Conservation (phyloP, 2,888 invertebrate species). For the Brenthis hecate region DNA sequence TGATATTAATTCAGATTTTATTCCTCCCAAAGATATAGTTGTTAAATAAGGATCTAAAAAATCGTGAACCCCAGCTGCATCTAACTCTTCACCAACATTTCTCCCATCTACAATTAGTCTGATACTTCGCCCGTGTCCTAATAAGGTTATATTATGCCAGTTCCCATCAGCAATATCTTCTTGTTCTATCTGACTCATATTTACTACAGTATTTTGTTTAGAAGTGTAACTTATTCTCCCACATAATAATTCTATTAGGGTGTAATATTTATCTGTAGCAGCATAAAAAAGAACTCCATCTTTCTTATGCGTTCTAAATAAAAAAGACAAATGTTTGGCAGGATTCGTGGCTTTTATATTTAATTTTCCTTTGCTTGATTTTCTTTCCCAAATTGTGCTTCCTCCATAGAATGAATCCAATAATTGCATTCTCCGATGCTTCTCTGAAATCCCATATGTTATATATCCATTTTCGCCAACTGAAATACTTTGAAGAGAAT, state of each 20-base stretch:
- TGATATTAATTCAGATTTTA: constrained; percentile 84
- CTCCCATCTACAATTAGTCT: constrained; percentile 87
- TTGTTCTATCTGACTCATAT: constrained; percentile 88
- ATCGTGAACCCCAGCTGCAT: constrained; percentile 93
- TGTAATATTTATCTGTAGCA: constrained; percentile 93
- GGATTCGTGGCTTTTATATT: constrained; percentile 70
- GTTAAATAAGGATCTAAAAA: constrained; percentile 95
- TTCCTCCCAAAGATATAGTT: constrained; percentile 90
- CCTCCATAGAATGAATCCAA: constrained; percentile 90
- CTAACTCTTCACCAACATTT: constrained; percentile 91
- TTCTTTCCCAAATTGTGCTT: constrained; percentile 86
- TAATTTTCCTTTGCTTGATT: constrained; percentile 58
- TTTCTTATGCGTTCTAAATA: constrained; percentile 90
- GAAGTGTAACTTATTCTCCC: constrained; percentile 92
- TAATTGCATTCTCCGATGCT: constrained; percentile 92
- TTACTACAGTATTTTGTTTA: constrained; percentile 88
- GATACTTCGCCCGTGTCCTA: constrained; percentile 86
- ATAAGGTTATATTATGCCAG: constrained; percentile 94
- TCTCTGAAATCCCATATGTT: constrained; percentile 90
- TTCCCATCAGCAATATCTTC: constrained; percentile 88
- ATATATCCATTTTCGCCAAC: constrained; percentile 90
- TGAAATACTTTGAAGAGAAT: constrained; percentile 90
- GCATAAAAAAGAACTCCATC: constrained; percentile 93
- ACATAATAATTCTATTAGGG: constrained; percentile 88
- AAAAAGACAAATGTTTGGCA: constrained; percentile 88